These are phyloP conservation scores for Pandemis cinnamomeana DNA, from an alignment of 2,888 invertebrate genomes.

Conservation along the genomic window DNA sequence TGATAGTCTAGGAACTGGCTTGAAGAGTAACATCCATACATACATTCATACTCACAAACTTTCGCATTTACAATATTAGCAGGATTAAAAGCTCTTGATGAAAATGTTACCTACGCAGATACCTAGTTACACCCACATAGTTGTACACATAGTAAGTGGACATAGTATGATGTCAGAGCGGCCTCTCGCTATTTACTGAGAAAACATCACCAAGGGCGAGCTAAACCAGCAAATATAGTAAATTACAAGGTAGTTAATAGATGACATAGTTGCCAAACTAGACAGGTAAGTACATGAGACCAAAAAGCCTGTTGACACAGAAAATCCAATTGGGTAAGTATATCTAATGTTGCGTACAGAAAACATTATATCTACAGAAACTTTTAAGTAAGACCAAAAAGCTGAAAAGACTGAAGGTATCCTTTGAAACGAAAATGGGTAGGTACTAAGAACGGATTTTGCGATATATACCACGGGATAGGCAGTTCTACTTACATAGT, in stretches of 20 bases:
- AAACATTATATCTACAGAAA: no score
- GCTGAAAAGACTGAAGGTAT: no score
- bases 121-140: neutral
- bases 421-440: no score
- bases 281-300: neutral
- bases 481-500: no score
- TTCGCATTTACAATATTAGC: no score
- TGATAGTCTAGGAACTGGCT: no score
- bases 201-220: constrained; percentile 20
- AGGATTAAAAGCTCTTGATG: neutral
- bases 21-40: no score
- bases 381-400: no score
- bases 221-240: constrained; percentile 1
- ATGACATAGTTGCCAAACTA: neutral
- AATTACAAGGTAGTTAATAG: neutral
- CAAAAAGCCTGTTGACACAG: neutral
- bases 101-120: neutral
- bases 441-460: no score
- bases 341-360: no score
- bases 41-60: no score
- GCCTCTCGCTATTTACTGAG: constrained; percentile 18
- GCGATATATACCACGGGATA: no score
- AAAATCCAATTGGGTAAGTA: neutral
- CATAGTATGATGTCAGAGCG: constrained; percentile 23
- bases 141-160: constrained; percentile 3